Conservation (phyloP, 2,113 vertebrate genomes). For the Australoheros scitulus region DNA sequence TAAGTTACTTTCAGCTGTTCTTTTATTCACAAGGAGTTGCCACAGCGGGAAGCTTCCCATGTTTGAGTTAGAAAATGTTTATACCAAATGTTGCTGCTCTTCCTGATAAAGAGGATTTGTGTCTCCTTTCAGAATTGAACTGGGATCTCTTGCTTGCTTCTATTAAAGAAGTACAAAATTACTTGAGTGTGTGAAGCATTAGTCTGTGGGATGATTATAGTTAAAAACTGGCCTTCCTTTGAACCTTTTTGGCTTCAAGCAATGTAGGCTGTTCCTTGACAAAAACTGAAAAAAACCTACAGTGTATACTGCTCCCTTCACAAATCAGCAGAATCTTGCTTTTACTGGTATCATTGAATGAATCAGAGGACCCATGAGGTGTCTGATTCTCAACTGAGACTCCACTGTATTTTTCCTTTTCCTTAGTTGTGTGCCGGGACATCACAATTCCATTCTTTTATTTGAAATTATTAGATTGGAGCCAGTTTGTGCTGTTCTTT, state of each 20-base stretch:
- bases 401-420: not conserved
- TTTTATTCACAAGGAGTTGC: too few relatives aligned
- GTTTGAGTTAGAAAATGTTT: too few relatives aligned
- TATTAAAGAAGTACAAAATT: not conserved
- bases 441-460: not conserved
- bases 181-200: not conserved
- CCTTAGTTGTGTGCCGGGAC: not conserved
- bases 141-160: not conserved
- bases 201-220: not conserved
- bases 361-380: not conserved
- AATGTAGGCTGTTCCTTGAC: not conserved
- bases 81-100: too few relatives aligned
- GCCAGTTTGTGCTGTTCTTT: not conserved
- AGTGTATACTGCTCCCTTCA: not conserved
- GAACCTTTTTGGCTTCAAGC: not conserved
- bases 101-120: too few relatives aligned
- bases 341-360: not conserved
- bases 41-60: too few relatives aligned
- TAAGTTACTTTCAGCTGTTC: too few relatives aligned
- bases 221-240: not conserved
- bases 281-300: not conserved
- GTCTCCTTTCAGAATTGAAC: too few relatives aligned
- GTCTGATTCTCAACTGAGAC: not conserved
- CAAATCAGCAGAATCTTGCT: not conserved
- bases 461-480: not conserved